Conservation (phyloP, 2,888 invertebrate genomes). For the Autographa gamma region DNA sequence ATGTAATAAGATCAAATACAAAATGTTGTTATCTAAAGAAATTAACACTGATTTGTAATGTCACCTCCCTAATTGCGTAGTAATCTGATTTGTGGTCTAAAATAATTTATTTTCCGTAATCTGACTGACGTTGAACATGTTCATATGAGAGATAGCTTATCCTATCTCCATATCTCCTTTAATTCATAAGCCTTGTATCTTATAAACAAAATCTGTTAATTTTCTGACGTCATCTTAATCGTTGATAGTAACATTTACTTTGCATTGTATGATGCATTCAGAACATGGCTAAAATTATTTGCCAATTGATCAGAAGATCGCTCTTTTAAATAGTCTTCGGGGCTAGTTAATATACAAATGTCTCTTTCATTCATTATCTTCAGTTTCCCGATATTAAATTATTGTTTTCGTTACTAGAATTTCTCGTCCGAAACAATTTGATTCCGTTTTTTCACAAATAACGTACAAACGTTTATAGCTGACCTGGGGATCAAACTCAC, state of each 20-base stretch:
- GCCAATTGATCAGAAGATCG: too few relatives aligned
- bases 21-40: background rate
- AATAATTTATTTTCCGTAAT: slow-evolving; percentile 1
- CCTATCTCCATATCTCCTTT: background rate
- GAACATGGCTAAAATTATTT: too few relatives aligned
- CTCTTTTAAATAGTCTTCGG: too few relatives aligned
- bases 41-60: background rate
- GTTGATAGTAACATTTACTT: background rate
- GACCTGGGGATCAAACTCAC: too few relatives aligned
- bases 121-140: background rate
- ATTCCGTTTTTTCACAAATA: too few relatives aligned
- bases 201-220: slow-evolving; percentile 4
- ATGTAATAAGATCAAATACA: slow-evolving; percentile 1
- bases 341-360: too few relatives aligned
- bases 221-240: background rate
- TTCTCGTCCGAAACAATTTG: too few relatives aligned
- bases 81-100: background rate
- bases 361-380: too few relatives aligned
- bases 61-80: background rate
- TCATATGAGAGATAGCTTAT: background rate
- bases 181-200: background rate
- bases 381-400: too few relatives aligned
- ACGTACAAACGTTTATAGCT: too few relatives aligned
- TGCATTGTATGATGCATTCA: background rate
- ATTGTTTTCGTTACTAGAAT: too few relatives aligned